These are phyloP conservation scores for Toxotes jaculatrix DNA, from an alignment of 2,113 vertebrate species.

Conservation along the genomic window DNA sequence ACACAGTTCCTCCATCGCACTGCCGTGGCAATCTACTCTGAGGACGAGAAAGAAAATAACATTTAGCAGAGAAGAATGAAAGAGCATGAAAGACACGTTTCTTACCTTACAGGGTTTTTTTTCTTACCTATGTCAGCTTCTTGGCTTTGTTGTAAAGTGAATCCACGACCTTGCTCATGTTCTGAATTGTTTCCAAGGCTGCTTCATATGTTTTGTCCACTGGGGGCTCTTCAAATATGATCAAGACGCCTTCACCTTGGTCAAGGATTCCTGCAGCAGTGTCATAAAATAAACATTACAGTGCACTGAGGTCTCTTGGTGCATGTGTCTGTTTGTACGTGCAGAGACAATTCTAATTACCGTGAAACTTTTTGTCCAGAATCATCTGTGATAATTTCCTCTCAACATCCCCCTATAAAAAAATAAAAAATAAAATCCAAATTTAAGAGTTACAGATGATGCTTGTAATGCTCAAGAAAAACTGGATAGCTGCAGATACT, in stretches of 20 bases:
- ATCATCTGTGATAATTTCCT: slow-evolving; percentile 99
- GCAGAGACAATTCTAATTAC: slow-evolving; percentile 74
- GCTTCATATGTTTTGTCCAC: slow-evolving; percentile 99
- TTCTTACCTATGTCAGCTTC: slow-evolving; percentile 99
- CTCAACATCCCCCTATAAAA: slow-evolving; percentile 92
- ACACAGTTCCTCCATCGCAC: slow-evolving; percentile 91
- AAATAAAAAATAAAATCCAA: not conserved
- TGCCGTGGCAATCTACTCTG: slow-evolving; percentile 87
- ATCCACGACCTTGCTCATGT: slow-evolving; percentile 99
- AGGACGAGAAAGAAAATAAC: slow-evolving; percentile 55
- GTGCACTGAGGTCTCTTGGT: not conserved
- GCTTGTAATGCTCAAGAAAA: not conserved
- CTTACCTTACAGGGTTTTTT: no score
- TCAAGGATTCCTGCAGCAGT: slow-evolving; percentile 92
- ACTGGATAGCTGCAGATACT: slow-evolving; percentile 17
- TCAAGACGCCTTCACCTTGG: slow-evolving; percentile 98
- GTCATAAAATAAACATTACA: not conserved
- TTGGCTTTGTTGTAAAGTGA: slow-evolving; percentile 99
- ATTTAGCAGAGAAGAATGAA: not conserved
- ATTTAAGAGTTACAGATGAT: not conserved
- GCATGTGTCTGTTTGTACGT: not conserved
- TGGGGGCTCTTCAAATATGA: slow-evolving; percentile 98
- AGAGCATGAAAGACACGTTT: fast-evolving
- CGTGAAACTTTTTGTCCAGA: slow-evolving; percentile 98
- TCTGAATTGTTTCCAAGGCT: slow-evolving; percentile 99